Percentiles rank a stretch among this genome's conserved stretches.
Conservation (phyloP, 2,888 invertebrate genomes). For the Sturmia bella region DNA sequence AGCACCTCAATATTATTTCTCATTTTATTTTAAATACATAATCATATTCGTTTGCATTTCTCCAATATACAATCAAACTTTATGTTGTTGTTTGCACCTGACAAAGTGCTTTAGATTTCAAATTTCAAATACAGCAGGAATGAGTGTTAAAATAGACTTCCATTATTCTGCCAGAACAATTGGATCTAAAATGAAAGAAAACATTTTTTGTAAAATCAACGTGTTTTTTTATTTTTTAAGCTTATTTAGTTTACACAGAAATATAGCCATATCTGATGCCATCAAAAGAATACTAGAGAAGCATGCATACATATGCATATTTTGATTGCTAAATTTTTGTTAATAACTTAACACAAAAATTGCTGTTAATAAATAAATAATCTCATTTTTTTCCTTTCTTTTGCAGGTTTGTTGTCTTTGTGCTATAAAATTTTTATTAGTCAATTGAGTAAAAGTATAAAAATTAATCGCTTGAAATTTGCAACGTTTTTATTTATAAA, state of each 20-base stretch:
- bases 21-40: too few species aligned
- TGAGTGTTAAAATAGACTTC: conserved; percentile 10
- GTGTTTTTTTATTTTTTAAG: too few species aligned
- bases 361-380: conserved; percentile 3
- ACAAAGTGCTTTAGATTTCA: conserved; percentile 38
- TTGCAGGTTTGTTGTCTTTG: conserved; percentile 2
- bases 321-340: too few species aligned
- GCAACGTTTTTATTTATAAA: not conserved
- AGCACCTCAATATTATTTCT: not conserved
- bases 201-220: too few species aligned
- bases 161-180: not conserved
- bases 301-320: too few species aligned
- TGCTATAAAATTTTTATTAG: conserved; percentile 16
- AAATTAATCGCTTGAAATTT: not conserved
- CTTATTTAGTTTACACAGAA: too few species aligned
- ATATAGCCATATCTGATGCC: not conserved
- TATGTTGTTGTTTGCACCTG: conserved; percentile 48
- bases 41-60: conserved; percentile 52
- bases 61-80: conserved; percentile 67
- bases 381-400: not conserved
- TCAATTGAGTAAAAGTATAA: not conserved
- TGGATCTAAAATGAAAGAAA: too few species aligned
- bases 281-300: too few species aligned
- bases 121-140: conserved; percentile 11
- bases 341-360: too few species aligned